phyloP scores from a whole-genome alignment of 2,797 vertebrate species.

The Alosa sapidissima region DNA sequence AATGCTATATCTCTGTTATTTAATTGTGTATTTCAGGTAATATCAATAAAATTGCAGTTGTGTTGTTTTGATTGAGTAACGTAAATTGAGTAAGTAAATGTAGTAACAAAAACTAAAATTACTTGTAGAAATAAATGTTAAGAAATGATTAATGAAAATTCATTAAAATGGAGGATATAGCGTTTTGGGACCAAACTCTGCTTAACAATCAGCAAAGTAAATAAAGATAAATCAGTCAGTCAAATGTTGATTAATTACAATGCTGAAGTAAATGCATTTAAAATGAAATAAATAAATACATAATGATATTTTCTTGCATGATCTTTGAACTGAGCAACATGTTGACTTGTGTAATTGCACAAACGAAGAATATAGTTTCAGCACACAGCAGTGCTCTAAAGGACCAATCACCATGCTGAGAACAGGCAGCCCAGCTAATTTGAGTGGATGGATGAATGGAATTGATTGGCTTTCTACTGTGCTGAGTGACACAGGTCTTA shows the following conservation, averaged over 20 bases:
- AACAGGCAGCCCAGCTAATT: neutral
- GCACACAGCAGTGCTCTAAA: neutral
- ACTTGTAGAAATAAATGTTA: too few species aligned
- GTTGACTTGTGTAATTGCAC: neutral
- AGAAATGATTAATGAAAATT: too few species aligned
- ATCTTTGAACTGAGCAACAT: neutral
- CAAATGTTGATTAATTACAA: neutral
- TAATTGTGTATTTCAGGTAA: too few species aligned
- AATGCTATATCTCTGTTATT: too few species aligned
- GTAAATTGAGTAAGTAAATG: too few species aligned
- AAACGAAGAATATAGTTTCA: neutral
- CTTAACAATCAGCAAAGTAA: too few species aligned
- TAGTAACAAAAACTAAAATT: too few species aligned
- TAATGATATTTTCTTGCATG: neutral
- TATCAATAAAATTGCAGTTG: too few species aligned
- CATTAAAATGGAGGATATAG: too few species aligned
- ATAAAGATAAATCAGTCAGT: neutral
- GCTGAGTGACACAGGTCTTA: slow-evolving; percentile 16
- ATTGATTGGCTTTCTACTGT: neutral
- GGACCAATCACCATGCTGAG: neutral
- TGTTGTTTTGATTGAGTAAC: too few species aligned
- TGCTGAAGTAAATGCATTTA: neutral
- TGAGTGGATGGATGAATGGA: neutral
- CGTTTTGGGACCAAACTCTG: too few species aligned
- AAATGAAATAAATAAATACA: too few species aligned